Conservation (phyloP, 2,888 invertebrate genomes). For the Dimorphilus gyrociliatus region DNA sequence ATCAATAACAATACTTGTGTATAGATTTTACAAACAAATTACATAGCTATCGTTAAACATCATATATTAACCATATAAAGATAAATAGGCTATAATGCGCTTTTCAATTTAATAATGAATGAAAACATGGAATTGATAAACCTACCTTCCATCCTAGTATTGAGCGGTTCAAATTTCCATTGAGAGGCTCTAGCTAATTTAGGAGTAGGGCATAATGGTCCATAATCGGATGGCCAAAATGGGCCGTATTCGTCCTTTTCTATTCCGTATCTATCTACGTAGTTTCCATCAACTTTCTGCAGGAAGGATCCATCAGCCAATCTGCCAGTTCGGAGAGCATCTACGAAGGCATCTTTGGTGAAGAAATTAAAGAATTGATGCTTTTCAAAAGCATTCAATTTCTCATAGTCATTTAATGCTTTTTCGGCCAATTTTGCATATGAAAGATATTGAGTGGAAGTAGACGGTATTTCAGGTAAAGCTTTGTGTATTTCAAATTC, state of each 20-base stretch:
- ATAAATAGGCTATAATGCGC: no score
- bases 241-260: constrained; percentile 27
- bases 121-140: no score
- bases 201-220: constrained; percentile 27
- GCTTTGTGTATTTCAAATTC: constrained; percentile 4
- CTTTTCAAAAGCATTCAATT: constrained; percentile 7
- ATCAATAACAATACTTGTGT: no score
- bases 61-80: no score
- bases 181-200: constrained; percentile 15
- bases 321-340: constrained; percentile 18
- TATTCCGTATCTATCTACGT: constrained; percentile 27
- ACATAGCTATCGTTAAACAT: no score
- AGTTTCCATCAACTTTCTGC: constrained; percentile 16
- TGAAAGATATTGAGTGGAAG: no score
- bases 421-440: constrained; percentile 5
- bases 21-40: no score
- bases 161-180: constrained; percentile 17
- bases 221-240: constrained; percentile 32
- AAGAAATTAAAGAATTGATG: constrained; percentile 12
- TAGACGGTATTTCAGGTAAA: constrained; percentile 4
- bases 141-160: no score
- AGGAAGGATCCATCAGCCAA: constrained; percentile 22
- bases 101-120: no score
- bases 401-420: constrained; percentile 8
- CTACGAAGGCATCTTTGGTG: constrained; percentile 24